phyloP scores from a whole-genome alignment of 2,113 vertebrate species.

The Platanista minor region DNA sequence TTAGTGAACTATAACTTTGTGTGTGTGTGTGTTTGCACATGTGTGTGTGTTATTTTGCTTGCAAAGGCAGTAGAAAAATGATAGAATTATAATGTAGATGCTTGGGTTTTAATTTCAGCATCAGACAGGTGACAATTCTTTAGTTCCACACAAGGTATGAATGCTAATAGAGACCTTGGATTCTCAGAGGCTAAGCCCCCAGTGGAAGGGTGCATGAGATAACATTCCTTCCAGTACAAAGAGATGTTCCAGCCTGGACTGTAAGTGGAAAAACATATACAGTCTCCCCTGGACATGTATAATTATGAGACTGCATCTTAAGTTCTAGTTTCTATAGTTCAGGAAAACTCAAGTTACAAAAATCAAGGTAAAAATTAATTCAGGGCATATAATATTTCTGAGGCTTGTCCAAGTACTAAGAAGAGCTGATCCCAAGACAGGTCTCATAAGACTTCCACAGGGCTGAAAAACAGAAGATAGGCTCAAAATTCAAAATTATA shows the following conservation, averaged over 20 bases:
- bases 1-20: background rate
- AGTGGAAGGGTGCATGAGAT: background rate
- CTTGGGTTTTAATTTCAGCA: background rate
- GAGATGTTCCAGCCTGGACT: background rate
- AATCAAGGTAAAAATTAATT: background rate
- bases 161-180: background rate
- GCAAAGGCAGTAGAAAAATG: background rate
- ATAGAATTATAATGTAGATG: background rate
- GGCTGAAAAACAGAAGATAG: background rate
- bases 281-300: background rate
- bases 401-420: background rate
- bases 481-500: background rate
- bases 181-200: background rate
- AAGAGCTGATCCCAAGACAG: background rate
- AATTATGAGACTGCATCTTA: background rate
- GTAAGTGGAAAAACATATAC: background rate
- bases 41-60: background rate
- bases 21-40: background rate
- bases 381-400: background rate
- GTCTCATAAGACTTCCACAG: background rate
- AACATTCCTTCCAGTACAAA: background rate
- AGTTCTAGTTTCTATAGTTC: background rate
- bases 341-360: background rate
- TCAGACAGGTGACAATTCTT: background rate
- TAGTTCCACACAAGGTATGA: background rate